Evolutionary conservation across 1,140 invertebrate species (phyloP).

Genomic region (Scylla paramamosain): DNA sequence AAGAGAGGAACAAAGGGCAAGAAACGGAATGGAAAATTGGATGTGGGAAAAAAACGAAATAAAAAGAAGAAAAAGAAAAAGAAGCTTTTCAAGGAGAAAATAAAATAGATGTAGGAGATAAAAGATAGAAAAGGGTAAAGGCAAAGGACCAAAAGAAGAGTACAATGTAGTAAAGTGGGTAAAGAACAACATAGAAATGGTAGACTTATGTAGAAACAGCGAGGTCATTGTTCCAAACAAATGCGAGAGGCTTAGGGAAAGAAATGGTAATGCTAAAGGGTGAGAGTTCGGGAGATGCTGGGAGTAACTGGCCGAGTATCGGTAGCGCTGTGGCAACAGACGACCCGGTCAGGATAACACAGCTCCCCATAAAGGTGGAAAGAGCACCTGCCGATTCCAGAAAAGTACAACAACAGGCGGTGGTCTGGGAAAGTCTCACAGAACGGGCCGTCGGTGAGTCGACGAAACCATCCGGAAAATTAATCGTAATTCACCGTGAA

Average conservation of each 20-base stretch:
- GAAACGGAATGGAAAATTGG: neutral
- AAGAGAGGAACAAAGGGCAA: neutral
- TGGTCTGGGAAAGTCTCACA: constrained; percentile 10
- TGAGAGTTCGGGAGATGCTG: neutral
- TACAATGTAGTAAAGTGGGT: neutral
- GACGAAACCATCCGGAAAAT: constrained; percentile 3
- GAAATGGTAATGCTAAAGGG: neutral
- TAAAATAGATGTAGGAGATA: too few species aligned
- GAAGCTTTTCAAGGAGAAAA: too few species aligned
- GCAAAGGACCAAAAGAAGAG: too few species aligned
- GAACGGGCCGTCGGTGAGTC: neutral
- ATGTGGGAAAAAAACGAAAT: neutral
- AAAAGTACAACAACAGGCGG: constrained; percentile 12
- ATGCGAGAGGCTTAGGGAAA: neutral
- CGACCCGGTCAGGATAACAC: neutral
- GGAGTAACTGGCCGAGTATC: neutral
- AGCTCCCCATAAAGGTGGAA: neutral
- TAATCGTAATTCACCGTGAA: constrained; percentile 22
- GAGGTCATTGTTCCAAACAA: neutral
- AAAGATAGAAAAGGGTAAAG: too few species aligned
- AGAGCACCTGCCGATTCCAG: constrained; percentile 18
- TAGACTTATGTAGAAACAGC: neutral
- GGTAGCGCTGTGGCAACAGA: neutral
- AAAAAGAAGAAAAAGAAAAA: neutral
- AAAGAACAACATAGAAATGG: neutral